Base-by-base conservation (phyloP, 2,888 invertebrate genomes). In the Helleia helle region DNA sequence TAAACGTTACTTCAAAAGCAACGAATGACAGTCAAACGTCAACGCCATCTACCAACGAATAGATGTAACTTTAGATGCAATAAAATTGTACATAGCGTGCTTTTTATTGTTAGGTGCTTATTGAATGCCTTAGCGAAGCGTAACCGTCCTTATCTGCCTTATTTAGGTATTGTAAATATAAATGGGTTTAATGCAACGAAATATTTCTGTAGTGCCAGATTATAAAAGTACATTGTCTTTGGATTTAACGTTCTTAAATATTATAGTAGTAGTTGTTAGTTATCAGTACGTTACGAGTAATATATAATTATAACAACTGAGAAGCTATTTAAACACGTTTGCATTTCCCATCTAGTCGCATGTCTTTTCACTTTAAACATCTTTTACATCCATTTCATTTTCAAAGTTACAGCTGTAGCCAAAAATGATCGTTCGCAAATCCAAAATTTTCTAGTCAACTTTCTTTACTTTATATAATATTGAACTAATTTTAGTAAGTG, bases 381-480 rank as follows among this genome's bases (percentile, higher is more conserved):
- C 54, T 54, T 55, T 54, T 15, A 30, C 30, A 30, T 18, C 12
- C 56, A 47, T 52, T 51, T 52, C 52, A 52, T 52, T 56, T 44
- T 51, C 55, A 55, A 62, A 61, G 60, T 61, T 66, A 62, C 66
- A 62, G 59, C 51, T 59, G 54, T 54, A 71, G 65, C 75, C 74
- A 77, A 79, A 71, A 48, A 50, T 56, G 24, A 31, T 31, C 48
- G 55, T 55, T 68, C 62, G 71, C 65, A 70, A 72, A 76, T 73
- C 79, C 76, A 81, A 80, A 80, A 69, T 79, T 81, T 65, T 83
- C 83, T 83, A 83, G 83, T 83, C 83, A 83, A 71, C 67, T 46
- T 47, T 38, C 51, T 62, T 59, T 65, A 69, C 64, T 56, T 57
- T 66, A 64, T 62, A 61, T 47, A 50, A 49, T 51, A 50, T 56